Base-by-base conservation (phyloP, 35 echinoderm and acorn worm species). In the Ophiothrix spiculata region DNA sequence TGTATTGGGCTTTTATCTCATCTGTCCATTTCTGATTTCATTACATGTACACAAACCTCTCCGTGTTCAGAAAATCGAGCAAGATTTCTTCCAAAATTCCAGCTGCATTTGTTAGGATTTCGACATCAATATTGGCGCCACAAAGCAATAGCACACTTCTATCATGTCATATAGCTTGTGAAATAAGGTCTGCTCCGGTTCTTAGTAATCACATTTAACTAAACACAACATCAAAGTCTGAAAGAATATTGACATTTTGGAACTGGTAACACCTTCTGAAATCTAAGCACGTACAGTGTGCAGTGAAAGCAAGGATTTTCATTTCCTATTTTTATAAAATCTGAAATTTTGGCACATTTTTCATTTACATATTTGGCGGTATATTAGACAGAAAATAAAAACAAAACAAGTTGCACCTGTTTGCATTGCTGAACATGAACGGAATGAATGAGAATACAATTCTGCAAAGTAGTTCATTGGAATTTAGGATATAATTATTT, bases 1-100 rank as follows among this genome's bases (percentile, higher is more conserved):
- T 69, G 60, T 69, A 69, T 69, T 69, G 60, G 60, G 60, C 60
- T 69, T 69, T 69, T 69, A 69, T 69, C 60, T 69, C 60, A 69
- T 69, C 60, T 69, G 60, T 69, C 60, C 60, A 69, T 69, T 69
- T 69, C 60, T 69, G 60, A 69, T 69, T 69, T 69, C 60, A 69
- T 69, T 69, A 69, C 60, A 69, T 69, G 60, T 69, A 69, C 60
- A 69, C 60, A 69, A 69, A 69, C 8, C 60, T 69, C 60, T 6
- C 60, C 60, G 60, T 69, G 29, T 69, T 25, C 60, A 49, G 17
- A 28, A 69, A 69, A 69, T 69, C 60, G 17, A n/a, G 60, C 60
- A 69, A 69, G 60, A 28, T 69, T 69, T 69, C 16, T 69, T 25
- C 60, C 60, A 69, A 69, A 69, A 69, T 69, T 69, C 60, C 60